Evolutionary conservation across 2,888 invertebrate species (phyloP).

Genomic region (Dinocampus coccinellae): DNA sequence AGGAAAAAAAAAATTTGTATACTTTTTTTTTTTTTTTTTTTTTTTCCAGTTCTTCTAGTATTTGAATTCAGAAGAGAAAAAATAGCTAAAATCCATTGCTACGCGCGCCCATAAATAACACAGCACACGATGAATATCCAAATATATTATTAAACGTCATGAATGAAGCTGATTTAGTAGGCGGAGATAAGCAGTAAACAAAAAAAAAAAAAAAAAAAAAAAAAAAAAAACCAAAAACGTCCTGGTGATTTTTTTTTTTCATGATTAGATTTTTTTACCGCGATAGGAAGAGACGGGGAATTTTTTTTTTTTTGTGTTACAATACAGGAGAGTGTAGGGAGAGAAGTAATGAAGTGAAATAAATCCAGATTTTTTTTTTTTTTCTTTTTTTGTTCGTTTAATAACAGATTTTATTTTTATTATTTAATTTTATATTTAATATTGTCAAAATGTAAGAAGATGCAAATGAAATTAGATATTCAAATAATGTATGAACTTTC

Average conservation of each 20-base stretch:
- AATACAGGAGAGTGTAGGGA: too few species aligned
- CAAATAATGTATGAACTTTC: not conserved
- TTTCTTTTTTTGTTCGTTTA: too few species aligned
- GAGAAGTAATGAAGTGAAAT: too few species aligned
- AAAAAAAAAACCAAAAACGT: not conserved
- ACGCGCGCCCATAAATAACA: not conserved
- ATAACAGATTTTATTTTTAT: too few species aligned
- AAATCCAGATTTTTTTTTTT: too few species aligned
- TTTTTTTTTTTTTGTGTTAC: too few species aligned
- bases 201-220: not conserved
- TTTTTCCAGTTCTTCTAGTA: not conserved
- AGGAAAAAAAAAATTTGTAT: not conserved
- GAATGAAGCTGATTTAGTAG: not conserved
- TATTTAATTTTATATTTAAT: not conserved
- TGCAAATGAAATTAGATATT: not conserved
- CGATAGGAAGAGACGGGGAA: not conserved
- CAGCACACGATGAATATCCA: not conserved
- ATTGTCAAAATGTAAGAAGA: not conserved
- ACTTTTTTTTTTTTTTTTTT: conserved; percentile 13
- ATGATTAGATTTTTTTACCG: not conserved
- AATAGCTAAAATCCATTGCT: not conserved
- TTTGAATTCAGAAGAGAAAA: not conserved
- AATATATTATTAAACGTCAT: not conserved
- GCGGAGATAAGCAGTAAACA: not conserved
- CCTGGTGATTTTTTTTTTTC: not conserved